Conservation (phyloP, 2,888 invertebrate genomes). For the Cheilosia scutellata region DNA sequence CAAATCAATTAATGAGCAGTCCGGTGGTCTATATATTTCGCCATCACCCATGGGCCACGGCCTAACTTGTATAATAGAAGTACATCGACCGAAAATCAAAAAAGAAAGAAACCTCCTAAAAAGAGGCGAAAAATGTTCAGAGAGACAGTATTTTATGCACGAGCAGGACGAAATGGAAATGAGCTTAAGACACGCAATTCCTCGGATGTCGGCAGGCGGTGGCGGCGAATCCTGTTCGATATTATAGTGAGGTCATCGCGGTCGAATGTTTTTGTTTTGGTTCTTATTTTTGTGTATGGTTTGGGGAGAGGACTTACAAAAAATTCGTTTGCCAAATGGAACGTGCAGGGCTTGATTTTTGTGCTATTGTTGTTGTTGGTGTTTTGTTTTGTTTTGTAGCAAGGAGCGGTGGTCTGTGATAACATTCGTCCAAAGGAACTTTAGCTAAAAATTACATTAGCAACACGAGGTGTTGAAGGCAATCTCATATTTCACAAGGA, state of each 20-base stretch:
- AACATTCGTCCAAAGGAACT: background rate
- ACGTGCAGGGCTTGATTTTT: constrained; percentile 1
- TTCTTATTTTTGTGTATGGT: too few relatives aligned
- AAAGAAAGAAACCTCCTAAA: background rate
- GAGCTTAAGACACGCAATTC: constrained; percentile 47
- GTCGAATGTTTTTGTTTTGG: constrained; percentile 5
- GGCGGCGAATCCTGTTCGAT: constrained; percentile 3
- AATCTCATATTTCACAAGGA: constrained; percentile 27
- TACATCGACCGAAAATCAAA: background rate
- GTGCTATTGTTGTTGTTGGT: background rate
- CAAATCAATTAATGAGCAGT: constrained; percentile 26
- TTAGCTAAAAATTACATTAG: constrained; percentile 16
- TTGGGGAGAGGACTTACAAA: background rate
- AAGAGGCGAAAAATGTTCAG: constrained; percentile 9
- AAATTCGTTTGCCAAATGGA: background rate
- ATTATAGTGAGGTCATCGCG: constrained; percentile 39
- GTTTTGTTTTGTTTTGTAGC: background rate
- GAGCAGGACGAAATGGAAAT: constrained; percentile 33
- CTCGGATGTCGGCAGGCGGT: constrained; percentile 23
- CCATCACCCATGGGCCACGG: background rate
- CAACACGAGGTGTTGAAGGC: constrained; percentile 18
- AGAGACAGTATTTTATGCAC: constrained; percentile 13
- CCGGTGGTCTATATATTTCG: background rate
- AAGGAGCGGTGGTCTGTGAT: background rate
- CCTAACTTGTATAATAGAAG: background rate